Percentiles rank a stretch among this genome's conserved stretches.
These are phyloP conservation scores for Antitype chi DNA, from an alignment of 2,888 invertebrate genomes.

Conservation along the genomic window DNA sequence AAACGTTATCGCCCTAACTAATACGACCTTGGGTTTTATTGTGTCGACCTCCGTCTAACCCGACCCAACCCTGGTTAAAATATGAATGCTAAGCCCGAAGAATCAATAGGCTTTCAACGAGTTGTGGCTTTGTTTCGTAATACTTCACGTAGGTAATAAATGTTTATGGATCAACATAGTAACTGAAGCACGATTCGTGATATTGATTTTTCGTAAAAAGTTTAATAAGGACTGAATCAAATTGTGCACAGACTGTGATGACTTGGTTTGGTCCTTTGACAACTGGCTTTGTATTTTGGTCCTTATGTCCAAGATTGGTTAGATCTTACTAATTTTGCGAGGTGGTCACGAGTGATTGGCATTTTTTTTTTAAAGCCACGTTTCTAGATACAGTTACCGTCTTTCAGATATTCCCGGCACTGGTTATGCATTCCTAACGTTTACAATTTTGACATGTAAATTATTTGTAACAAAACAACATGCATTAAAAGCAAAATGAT, in stretches of 20 bases:
- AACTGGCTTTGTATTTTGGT: not conserved
- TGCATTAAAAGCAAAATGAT: constrained; percentile 47
- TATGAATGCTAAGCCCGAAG: constrained; percentile 41
- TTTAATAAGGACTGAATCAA: not conserved
- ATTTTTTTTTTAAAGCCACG: not conserved
- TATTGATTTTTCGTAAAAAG: constrained; percentile 42
- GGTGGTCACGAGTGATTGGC: not conserved
- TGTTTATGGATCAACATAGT: constrained; percentile 26
- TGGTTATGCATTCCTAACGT: not conserved
- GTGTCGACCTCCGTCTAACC: constrained; percentile 52
- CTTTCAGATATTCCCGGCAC: not conserved
- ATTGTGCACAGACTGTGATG: not conserved
- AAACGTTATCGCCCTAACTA: constrained; percentile 63
- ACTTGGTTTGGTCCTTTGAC: not conserved
- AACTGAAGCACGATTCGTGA: constrained; percentile 24
- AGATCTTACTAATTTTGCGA: not conserved
- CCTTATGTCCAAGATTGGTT: no score
- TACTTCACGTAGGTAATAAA: constrained; percentile 3
- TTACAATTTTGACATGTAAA: not conserved
- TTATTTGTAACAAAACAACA: constrained; percentile 10
- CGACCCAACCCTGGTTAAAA: constrained; percentile 59
- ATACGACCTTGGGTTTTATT: constrained; percentile 61
- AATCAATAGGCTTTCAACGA: constrained; percentile 45
- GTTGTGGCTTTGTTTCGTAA: constrained; percentile 37
- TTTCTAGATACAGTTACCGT: not conserved